Evolutionary conservation across 2,888 invertebrate genomes (phyloP), one percentile per base, ranked within the genome.

Genomic region (Hedya salicella): DNA sequence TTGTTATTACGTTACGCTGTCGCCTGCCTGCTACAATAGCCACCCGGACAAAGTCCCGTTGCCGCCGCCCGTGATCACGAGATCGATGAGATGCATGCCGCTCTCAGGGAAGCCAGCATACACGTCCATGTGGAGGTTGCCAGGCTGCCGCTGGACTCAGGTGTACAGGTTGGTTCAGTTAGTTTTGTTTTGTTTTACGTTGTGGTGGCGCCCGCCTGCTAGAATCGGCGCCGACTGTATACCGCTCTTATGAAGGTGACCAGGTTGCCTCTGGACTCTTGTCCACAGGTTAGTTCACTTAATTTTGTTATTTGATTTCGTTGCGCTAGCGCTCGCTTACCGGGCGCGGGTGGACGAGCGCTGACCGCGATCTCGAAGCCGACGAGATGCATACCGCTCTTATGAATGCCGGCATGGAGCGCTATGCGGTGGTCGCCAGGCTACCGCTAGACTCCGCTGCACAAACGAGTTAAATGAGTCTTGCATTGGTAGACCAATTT

Each of bases 361-460:
- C 98, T 14, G 98, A 99, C 89, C 95, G 98, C 87, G 98, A 99
- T 89, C 99, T 99, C 93, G 99, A 99, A 93, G 99, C 99, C 8
- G 99, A 99, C 86, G 99, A 99, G 93, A 98, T 99, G 98, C 99
- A 99, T 90, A 99, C 99, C 25, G 99, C 99, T 49, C 93, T 99
- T 49, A 99, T 99, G 99, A 99, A 99, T 90, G 99, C 99, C 60
- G 98, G 98, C 68, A 99, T 99, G 99, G 99, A 99, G 88, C 99
- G 99, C 0, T 99, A 99, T 84, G 98, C 99, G 0, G 99, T 99
- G 90, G 99, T 99, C 53, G 99, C 99, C 8, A 93, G 98, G 75
- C 93, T 99, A 71, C 93, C 99, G 71, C 92, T 99, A 16, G 98
- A 99, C 91, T 98, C 98, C 25, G 99, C 99, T 70, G 99, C 99